These are phyloP conservation scores for Prionailurus viverrinus DNA, from an alignment of 2,113 vertebrate species.

Conservation along the genomic window DNA sequence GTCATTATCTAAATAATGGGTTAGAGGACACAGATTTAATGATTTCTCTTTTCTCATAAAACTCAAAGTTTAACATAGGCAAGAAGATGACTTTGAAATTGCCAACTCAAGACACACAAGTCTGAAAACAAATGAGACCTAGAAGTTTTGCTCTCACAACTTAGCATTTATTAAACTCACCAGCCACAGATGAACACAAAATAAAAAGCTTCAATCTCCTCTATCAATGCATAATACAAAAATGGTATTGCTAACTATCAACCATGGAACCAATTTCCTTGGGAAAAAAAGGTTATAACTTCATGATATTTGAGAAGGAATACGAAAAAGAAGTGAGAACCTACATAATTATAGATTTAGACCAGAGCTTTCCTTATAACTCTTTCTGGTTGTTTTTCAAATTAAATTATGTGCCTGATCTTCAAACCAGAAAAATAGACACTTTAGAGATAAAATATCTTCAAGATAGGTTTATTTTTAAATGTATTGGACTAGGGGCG, in stretches of 20 bases:
- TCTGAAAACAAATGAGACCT: conserved; percentile 22
- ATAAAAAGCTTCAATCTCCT: neutral
- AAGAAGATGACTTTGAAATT: neutral
- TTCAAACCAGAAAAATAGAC: neutral
- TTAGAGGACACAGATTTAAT: neutral
- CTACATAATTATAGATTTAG: neutral
- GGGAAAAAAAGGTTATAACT: neutral
- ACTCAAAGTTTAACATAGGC: neutral
- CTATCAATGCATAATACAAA: neutral
- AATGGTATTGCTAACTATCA: neutral
- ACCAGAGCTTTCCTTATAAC: neutral
- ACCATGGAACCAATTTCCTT: neutral
- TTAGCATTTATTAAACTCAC: neutral
- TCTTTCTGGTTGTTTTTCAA: neutral
- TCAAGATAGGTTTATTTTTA: neutral
- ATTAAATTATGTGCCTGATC: neutral
- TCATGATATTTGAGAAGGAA: neutral
- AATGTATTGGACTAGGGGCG: neutral
- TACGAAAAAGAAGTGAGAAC: neutral
- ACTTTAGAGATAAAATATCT: neutral
- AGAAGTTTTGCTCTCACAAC: neutral
- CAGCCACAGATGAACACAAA: neutral
- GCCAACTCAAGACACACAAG: neutral
- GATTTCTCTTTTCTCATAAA: conserved; percentile 14
- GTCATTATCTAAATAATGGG: neutral